Evolutionary conservation across 2,888 invertebrate species (phyloP).

Genomic region (Dascillus cervinus): DNA sequence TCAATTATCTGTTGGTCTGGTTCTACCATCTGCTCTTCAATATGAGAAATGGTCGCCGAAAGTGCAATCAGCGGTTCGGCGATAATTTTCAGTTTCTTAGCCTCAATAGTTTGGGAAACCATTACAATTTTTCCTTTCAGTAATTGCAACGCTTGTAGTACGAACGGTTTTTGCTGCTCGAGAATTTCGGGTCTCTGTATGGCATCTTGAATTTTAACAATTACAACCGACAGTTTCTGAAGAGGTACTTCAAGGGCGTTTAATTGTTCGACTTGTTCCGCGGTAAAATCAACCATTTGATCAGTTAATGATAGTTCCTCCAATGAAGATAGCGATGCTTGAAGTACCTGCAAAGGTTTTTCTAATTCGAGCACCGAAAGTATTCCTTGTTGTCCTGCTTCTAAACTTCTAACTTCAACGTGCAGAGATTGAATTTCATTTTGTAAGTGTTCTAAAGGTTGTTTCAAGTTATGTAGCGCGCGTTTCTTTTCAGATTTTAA

Average conservation of each 20-base stretch:
- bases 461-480: too few relatives aligned
- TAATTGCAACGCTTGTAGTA: conserved; percentile 15
- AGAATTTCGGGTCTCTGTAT: conserved; percentile 7
- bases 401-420: too few relatives aligned
- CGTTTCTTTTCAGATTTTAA: too few relatives aligned
- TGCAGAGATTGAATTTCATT: too few relatives aligned
- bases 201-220: conserved; percentile 8
- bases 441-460: too few relatives aligned
- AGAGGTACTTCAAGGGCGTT: conserved; percentile 7
- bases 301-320: neutral
- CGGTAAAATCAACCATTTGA: conserved; percentile 7
- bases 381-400: conserved; percentile 1
- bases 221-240: conserved; percentile 12
- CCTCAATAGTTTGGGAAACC: too few relatives aligned
- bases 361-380: conserved; percentile 1
- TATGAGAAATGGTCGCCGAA: too few relatives aligned
- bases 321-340: conserved; percentile 2
- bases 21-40: too few relatives aligned
- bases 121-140: conserved; percentile 3
- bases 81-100: too few relatives aligned
- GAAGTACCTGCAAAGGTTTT: conserved; percentile 4
- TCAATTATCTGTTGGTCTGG: too few relatives aligned
- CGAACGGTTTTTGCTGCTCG: conserved; percentile 14
- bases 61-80: too few relatives aligned
- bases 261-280: conserved; percentile 6